phyloP scores from a whole-genome alignment of 2,888 invertebrate species.

The Athripsodes cinereus region DNA sequence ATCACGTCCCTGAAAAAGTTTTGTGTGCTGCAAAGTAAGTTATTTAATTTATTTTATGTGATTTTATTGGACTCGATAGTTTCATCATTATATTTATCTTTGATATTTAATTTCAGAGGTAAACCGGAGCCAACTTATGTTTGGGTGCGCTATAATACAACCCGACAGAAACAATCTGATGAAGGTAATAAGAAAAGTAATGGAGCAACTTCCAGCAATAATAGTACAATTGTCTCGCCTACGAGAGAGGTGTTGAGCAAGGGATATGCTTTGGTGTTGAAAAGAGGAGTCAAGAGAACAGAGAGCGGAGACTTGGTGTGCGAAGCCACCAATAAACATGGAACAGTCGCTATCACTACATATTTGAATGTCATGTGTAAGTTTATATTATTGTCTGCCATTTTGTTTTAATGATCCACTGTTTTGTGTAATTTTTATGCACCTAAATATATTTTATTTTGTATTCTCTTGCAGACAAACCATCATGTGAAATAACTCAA shows the following conservation, averaged over 20 bases:
- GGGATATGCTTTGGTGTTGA: conserved; percentile 35
- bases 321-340: conserved; percentile 73
- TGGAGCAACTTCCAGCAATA: neutral
- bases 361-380: conserved; percentile 80
- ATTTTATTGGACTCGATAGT: no score
- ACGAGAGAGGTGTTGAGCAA: conserved; percentile 38
- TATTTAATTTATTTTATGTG: no score
- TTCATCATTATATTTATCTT: neutral
- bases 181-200: neutral
- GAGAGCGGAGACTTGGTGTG: conserved; percentile 76
- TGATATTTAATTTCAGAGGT: conserved; percentile 44
- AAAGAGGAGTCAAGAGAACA: conserved; percentile 47
- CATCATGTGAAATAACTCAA: conserved; percentile 63
- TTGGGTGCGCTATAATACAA: conserved; percentile 62
- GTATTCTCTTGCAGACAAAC: conserved; percentile 52
- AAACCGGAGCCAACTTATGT: conserved; percentile 65
- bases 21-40: conserved; percentile 44
- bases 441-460: conserved; percentile 21
- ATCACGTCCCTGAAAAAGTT: conserved; percentile 43
- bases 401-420: neutral
- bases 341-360: conserved; percentile 61
- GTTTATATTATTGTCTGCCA: conserved; percentile 34
- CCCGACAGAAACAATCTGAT: conserved; percentile 30
- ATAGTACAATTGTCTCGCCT: neutral
- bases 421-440: conserved; percentile 2